These are phyloP conservation scores for Plecotus auritus DNA, from an alignment of 2,113 vertebrate genomes.

Conservation along the genomic window DNA sequence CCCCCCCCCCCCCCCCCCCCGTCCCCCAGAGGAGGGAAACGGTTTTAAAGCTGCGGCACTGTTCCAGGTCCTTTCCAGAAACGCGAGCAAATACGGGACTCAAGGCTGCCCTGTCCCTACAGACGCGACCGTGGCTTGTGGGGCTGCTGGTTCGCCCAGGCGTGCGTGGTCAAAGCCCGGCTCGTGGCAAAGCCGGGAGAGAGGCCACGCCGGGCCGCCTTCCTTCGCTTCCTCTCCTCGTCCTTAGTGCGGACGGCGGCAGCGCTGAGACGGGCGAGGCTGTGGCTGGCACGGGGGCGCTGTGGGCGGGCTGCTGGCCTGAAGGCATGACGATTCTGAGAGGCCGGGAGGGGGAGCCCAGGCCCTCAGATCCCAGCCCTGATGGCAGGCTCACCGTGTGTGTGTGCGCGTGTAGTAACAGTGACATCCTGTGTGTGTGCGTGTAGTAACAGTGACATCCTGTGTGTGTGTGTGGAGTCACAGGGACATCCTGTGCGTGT, in stretches of 20 bases:
- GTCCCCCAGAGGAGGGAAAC: background rate
- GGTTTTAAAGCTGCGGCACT: background rate
- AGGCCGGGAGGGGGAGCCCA: background rate
- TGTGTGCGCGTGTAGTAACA: too few species aligned
- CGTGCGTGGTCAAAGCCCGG: constrained; percentile 28
- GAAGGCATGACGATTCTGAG: background rate
- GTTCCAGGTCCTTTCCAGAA: background rate
- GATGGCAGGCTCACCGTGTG: background rate
- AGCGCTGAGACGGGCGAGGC: constrained; percentile 36
- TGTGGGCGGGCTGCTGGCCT: background rate
- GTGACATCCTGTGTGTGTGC: background rate
- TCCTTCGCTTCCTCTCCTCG: background rate
- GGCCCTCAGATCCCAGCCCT: constrained; percentile 15
- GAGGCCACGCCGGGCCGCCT: constrained; percentile 9
- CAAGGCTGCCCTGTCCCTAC: background rate
- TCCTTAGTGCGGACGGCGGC: constrained; percentile 47
- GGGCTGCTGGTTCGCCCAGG: constrained; percentile 33
- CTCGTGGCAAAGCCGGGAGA: background rate
- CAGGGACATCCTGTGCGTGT: background rate
- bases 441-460: constrained; percentile 62
- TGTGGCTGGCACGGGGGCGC: background rate
- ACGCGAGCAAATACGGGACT: constrained; percentile 21
- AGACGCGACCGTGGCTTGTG: background rate
- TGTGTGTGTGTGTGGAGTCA: constrained; percentile 72
- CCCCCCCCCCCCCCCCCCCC: background rate